These are phyloP conservation scores for Sarcoramphus papa DNA, from an alignment of 2,797 vertebrate genomes.

Conservation along the genomic window DNA sequence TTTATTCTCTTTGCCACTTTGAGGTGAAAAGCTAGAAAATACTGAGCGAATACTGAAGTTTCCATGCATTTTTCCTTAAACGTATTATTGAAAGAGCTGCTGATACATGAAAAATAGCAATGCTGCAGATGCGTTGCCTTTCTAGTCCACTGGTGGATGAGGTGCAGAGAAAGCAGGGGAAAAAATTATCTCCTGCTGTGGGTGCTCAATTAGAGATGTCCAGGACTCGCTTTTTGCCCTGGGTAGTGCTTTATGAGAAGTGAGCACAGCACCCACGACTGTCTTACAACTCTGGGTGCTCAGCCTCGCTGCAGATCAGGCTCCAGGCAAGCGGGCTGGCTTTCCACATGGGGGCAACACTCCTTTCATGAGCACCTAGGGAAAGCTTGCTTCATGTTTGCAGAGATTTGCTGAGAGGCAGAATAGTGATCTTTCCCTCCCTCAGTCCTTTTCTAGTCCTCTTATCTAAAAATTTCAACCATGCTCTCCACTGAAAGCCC, in stretches of 20 bases:
- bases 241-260: background rate
- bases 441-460: background rate
- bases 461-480: background rate
- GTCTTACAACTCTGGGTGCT: background rate
- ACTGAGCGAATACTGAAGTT: background rate
- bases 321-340: background rate
- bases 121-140: background rate
- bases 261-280: background rate
- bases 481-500: background rate
- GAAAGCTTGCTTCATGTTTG: background rate
- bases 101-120: background rate
- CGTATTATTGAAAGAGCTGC: background rate
- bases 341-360: background rate
- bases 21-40: background rate
- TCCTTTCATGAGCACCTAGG: background rate
- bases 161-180: background rate
- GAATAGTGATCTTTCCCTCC: background rate
- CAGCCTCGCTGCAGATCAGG: rapidly evolving
- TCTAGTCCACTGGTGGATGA: background rate
- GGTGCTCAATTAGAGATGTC: background rate
- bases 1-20: background rate
- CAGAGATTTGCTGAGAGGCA: background rate
- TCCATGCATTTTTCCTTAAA: background rate
- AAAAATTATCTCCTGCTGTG: background rate
- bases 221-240: background rate